Percentiles rank a stretch among this genome's conserved stretches.
phyloP scores from a whole-genome alignment of 2,888 invertebrate species.

The Tiliacea aurago region DNA sequence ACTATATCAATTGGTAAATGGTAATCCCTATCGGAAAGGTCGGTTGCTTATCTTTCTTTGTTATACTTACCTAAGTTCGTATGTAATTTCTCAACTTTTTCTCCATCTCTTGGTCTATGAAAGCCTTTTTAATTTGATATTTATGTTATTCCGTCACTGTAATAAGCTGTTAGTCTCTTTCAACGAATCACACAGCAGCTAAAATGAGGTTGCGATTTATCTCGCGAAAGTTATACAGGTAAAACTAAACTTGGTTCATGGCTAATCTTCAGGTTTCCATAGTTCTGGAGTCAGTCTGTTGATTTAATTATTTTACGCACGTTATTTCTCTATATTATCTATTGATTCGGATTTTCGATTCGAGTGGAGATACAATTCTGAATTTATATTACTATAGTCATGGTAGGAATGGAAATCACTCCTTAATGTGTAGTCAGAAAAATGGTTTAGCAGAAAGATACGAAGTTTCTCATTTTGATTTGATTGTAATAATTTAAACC shows the following conservation, averaged over 20 bases:
- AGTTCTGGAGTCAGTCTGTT: not conserved
- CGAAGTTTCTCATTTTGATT: not conserved
- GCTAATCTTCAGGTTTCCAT: not conserved
- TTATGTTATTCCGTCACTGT: not conserved
- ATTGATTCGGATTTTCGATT: not conserved
- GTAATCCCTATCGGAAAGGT: constrained; percentile 22
- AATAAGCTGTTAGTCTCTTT: not conserved
- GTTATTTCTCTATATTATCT: not conserved
- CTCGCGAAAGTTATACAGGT: not conserved
- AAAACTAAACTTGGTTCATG: not conserved
- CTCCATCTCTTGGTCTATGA: not conserved
- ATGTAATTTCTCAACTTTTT: constrained; percentile 8
- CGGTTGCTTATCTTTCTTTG: constrained; percentile 24
- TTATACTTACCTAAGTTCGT: not conserved
- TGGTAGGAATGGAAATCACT: not conserved
- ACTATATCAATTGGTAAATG: constrained; percentile 23
- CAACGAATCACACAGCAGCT: not conserved
- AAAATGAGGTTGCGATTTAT: not conserved
- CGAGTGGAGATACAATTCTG: not conserved
- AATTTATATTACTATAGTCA: not conserved
- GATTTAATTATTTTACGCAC: not conserved
- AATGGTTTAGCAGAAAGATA: not conserved
- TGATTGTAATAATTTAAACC: not conserved
- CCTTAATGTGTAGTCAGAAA: not conserved
- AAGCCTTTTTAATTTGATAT: not conserved